Evolutionary conservation across 2,797 vertebrate species (phyloP), one percentile per base, ranked within the genome.

Genomic region (Brachymystax lenok): DNA sequence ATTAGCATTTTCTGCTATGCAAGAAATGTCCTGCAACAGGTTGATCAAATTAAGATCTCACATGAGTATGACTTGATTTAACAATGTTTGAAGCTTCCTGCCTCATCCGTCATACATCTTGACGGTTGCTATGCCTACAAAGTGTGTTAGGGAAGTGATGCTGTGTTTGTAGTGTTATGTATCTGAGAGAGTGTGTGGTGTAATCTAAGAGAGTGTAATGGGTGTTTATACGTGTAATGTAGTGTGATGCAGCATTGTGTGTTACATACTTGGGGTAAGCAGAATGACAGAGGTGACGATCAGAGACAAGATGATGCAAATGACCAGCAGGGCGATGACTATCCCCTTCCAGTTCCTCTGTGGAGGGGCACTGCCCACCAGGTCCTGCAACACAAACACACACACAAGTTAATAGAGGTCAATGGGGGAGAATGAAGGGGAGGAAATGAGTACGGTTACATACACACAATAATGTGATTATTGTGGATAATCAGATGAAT

Each of bases 311-410:
- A 99, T 99, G 88, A 98, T 93, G 71, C 99, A 95, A 87, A 99
- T 99, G 84, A 99, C 98, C 70, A 99, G 95, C 88, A 99, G 93
- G 0, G 98, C 98, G 40, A 99, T 99, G 14, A 97, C 97, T 30
- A 99, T 99, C 71, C 98, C 98, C 84, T 99, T 99, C 98, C 98
- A 99, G 93, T 99, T 99, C 69, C 97, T 96, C 88, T 99, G 97
- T 0, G 97, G 93, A 19, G 97, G 97, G 69, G 96, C 96, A 16
- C 96, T 98, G 40, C 98, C 97, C 91, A 99, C 97, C 91, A 99
- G 94, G 93, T 99, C 98, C 98, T 99, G 84, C 16, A 27, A 79
- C 76, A 78, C 76, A 87, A 69, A 80, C 66, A 78, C 21, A 84
- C 63, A 79, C 24, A 82, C 74, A 46, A 46, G 40, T 46, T 13